A percentile compares a stretch with the other conserved stretches of the same genome.
phyloP scores from a whole-genome alignment of 1,140 invertebrate genomes.

The Charaxes varanes region DNA sequence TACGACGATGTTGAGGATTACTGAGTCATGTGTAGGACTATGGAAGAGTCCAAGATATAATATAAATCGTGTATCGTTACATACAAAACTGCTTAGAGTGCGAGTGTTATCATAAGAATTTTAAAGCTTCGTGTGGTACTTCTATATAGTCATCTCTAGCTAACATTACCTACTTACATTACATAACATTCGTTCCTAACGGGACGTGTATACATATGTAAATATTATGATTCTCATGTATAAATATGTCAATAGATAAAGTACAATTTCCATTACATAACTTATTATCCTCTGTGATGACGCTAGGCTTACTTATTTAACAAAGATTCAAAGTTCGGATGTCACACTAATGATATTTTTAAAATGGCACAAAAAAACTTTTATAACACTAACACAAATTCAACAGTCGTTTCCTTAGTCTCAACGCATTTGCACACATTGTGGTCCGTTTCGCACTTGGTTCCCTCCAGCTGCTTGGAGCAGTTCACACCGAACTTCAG shows the following conservation, averaged over 20 bases:
- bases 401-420: slow-evolving; percentile 56
- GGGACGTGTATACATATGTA: slow-evolving; percentile 73
- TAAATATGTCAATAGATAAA: slow-evolving; percentile 70
- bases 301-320: slow-evolving; percentile 64
- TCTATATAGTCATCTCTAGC: slow-evolving; percentile 61
- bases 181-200: slow-evolving; percentile 72
- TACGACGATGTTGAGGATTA: neutral
- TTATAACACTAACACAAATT: slow-evolving; percentile 72
- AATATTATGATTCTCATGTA: slow-evolving; percentile 70
- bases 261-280: slow-evolving; percentile 65
- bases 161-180: slow-evolving; percentile 68
- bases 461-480: slow-evolving; percentile 26
- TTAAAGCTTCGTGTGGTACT: slow-evolving; percentile 73
- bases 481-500: slow-evolving; percentile 28
- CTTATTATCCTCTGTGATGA: slow-evolving; percentile 67
- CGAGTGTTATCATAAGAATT: slow-evolving; percentile 72
- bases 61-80: slow-evolving; percentile 45
- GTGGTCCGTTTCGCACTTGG: slow-evolving; percentile 27
- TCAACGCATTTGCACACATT: slow-evolving; percentile 39
- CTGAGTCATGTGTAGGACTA: slow-evolving; percentile 11
- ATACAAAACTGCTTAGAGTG: slow-evolving; percentile 64
- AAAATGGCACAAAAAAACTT: slow-evolving; percentile 73
- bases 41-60: slow-evolving; percentile 24
- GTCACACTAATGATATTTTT: slow-evolving; percentile 70
- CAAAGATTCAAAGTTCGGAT: slow-evolving; percentile 71